phyloP scores from a whole-genome alignment of 1,140 invertebrate genomes.

The Yoshiicerus persimilis region DNA sequence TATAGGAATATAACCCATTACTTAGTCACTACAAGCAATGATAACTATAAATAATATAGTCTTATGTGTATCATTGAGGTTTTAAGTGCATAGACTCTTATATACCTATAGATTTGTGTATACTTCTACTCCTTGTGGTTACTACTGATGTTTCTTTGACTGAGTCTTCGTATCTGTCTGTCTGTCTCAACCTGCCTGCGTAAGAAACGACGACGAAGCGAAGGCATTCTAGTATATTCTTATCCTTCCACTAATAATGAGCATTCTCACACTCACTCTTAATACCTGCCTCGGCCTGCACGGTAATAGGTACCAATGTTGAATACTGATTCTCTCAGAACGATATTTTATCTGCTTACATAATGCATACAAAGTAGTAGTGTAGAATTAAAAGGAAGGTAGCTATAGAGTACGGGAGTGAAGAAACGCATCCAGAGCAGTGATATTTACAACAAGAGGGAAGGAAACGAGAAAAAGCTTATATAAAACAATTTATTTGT shows the following conservation, averaged over 20 bases:
- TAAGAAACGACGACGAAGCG: background rate
- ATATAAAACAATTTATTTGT: background rate
- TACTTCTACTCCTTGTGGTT: background rate
- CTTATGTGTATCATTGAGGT: background rate
- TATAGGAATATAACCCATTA: background rate
- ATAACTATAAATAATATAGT: background rate
- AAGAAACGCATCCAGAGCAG: background rate
- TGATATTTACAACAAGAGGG: background rate
- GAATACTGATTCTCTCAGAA: too few relatives aligned
- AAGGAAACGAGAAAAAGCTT: background rate
- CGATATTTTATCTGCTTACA: background rate
- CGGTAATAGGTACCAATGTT: too few relatives aligned
- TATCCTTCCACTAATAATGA: background rate
- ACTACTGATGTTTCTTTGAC: background rate
- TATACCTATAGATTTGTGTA: background rate
- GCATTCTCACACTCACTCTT: conserved; percentile 5
- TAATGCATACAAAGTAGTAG: too few relatives aligned
- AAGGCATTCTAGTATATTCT: background rate
- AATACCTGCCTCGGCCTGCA: background rate
- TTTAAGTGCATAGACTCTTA: background rate
- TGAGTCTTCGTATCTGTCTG: background rate
- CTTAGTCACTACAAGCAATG: background rate
- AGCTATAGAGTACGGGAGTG: too few relatives aligned
- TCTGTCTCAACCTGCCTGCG: background rate
- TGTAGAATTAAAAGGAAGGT: too few relatives aligned